Conservation (phyloP, 2,113 vertebrate genomes). For the Triplophysa rosa region DNA sequence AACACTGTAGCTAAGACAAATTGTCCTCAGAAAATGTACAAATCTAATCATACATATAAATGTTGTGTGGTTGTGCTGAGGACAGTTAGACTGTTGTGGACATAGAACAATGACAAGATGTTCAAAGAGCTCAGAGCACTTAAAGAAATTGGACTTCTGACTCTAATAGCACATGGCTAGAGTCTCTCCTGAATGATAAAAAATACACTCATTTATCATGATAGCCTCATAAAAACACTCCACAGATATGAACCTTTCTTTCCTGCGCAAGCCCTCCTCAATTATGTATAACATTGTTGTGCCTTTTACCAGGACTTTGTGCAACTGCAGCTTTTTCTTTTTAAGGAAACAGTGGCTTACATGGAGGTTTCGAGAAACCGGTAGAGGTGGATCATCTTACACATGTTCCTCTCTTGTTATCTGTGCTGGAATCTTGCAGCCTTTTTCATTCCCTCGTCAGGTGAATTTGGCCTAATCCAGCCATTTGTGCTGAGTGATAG, state of each 20-base stretch:
- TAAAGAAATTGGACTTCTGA: constrained; percentile 64
- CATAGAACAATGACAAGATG: constrained; percentile 68
- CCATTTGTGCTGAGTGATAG: constrained; percentile 70
- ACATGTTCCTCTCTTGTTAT: constrained; percentile 58
- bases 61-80: constrained; percentile 50
- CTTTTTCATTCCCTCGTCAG: constrained; percentile 57
- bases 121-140: constrained; percentile 63
- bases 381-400: constrained; percentile 45
- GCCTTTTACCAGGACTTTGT: background rate
- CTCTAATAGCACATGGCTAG: constrained; percentile 51
- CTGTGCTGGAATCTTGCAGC: constrained; percentile 63
- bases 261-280: constrained; percentile 54
- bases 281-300: constrained; percentile 53
- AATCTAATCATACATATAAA: background rate
- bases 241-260: constrained; percentile 58
- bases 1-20: background rate
- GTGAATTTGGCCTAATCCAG: constrained; percentile 72
- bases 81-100: constrained; percentile 62
- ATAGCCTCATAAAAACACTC: constrained; percentile 53
- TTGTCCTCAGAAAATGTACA: background rate
- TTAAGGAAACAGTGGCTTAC: constrained; percentile 3
- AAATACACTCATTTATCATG: constrained; percentile 60
- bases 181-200: constrained; percentile 48
- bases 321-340: constrained; percentile 20
- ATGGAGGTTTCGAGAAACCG: constrained; percentile 23